Evolutionary conservation across 2,888 invertebrate species (phyloP).

Genomic region (Allophyes oxyacanthae): DNA sequence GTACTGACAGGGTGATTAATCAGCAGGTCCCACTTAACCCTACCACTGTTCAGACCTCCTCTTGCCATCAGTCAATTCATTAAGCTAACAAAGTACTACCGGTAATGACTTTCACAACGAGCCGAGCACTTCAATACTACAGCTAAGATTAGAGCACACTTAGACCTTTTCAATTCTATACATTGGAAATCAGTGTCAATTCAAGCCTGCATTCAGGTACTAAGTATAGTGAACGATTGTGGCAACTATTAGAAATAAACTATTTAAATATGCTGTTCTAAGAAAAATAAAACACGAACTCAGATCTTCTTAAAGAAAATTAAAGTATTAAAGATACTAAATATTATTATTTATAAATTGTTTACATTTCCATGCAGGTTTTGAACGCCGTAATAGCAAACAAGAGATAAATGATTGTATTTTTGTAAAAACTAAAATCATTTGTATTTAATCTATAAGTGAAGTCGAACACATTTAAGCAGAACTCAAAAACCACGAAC

Average conservation of each 20-base stretch:
- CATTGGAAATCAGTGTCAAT: slow-evolving; percentile 42
- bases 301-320: no score
- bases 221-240: not conserved
- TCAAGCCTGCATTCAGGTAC: slow-evolving; percentile 11
- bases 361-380: no score
- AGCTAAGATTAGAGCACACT: slow-evolving; percentile 68
- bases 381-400: no score
- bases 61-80: slow-evolving; percentile 89
- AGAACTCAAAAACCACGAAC: slow-evolving; percentile 58
- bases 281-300: not conserved
- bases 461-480: slow-evolving; percentile 26
- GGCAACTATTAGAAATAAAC: not conserved
- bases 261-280: not conserved
- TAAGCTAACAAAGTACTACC: slow-evolving; percentile 87
- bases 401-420: not conserved
- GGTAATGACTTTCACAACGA: slow-evolving; percentile 86
- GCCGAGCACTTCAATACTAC: slow-evolving; percentile 72
- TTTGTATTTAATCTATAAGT: not conserved
- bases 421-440: not conserved
- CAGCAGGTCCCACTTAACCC: slow-evolving; percentile 87
- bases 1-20: slow-evolving; percentile 88
- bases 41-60: slow-evolving; percentile 84
- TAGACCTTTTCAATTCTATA: slow-evolving; percentile 59
- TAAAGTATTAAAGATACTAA: no score
- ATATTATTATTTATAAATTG: no score